A percentile compares a stretch with the other conserved stretches of the same genome.
These are phyloP conservation scores for Procavia capensis DNA, from an alignment of 2,113 vertebrate species.

Conservation along the genomic window DNA sequence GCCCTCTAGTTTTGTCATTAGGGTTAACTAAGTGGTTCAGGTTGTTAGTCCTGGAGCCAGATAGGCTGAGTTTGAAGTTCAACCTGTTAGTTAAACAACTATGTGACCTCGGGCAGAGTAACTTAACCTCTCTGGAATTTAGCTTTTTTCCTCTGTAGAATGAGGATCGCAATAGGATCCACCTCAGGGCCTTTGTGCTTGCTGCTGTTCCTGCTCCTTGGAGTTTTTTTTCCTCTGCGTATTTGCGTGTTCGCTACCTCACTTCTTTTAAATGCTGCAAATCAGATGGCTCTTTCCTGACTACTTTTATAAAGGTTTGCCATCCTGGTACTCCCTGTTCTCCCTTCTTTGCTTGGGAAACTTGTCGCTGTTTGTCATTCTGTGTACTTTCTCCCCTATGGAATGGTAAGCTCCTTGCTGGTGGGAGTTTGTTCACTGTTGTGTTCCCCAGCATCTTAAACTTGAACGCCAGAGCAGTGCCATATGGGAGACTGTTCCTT, in stretches of 20 bases:
- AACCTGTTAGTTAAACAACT: background rate
- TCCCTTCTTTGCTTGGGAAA: background rate
- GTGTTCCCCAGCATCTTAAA: background rate
- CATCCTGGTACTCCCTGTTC: fast-evolving
- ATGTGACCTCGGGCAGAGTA: background rate
- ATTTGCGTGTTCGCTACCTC: background rate
- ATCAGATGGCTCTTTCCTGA: background rate
- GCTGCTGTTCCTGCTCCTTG: background rate
- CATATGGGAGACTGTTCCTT: fast-evolving
- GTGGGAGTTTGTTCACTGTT: background rate
- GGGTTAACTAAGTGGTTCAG: background rate
- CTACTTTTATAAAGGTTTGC: background rate
- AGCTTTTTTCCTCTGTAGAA: background rate
- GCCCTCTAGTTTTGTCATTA: background rate
- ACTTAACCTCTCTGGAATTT: background rate
- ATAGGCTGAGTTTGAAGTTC: background rate
- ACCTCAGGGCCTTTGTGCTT: background rate
- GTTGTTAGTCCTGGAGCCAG: background rate
- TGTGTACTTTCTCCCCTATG: background rate
- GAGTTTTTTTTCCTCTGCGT: background rate
- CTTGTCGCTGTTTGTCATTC: background rate
- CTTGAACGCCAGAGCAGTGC: background rate
- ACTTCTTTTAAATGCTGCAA: background rate
- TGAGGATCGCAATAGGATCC: no score
- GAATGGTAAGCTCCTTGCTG: background rate